A percentile compares a stretch with the other conserved stretches of the same genome.
Evolutionary conservation across 2,113 vertebrate species (phyloP).

Genomic region (Odobenus rosmarus): DNA sequence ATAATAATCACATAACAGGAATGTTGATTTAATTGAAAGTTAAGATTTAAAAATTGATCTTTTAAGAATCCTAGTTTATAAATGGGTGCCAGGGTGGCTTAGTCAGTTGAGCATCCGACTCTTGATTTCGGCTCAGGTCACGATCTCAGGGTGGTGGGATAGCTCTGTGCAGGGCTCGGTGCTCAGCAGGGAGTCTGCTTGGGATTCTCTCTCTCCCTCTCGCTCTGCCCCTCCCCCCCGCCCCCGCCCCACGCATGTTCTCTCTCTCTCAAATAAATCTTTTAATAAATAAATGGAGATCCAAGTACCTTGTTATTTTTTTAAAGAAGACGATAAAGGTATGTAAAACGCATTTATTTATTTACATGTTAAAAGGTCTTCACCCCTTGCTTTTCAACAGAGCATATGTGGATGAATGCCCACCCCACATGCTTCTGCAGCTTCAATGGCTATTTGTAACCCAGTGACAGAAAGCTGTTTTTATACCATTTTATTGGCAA

Average conservation of each 20-base stretch:
- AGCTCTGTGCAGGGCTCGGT: rapidly evolving
- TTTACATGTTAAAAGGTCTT: not conserved
- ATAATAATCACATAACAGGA: not conserved
- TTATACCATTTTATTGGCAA: not conserved
- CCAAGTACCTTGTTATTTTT: not conserved
- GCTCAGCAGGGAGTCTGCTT: not conserved
- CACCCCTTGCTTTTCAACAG: constrained; percentile 3
- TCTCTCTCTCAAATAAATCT: not conserved
- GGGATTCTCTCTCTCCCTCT: not conserved
- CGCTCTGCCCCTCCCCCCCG: not conserved
- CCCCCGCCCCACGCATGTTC: not conserved
- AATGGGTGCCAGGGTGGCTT: not conserved
- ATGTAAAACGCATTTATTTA: not conserved
- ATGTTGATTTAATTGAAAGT: not conserved
- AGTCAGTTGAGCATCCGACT: not conserved
- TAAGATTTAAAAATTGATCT: not conserved
- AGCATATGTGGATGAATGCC: not conserved
- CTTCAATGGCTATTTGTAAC: not conserved
- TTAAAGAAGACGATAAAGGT: not conserved
- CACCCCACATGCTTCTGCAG: not conserved
- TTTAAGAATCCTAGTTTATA: not conserved
- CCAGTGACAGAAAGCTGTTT: not conserved
- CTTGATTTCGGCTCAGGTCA: not conserved
- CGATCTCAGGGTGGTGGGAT: not conserved
- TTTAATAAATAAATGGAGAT: not conserved